Evolutionary conservation across 2,113 vertebrate genomes (phyloP).

Genomic region (Regulus satrapa): DNA sequence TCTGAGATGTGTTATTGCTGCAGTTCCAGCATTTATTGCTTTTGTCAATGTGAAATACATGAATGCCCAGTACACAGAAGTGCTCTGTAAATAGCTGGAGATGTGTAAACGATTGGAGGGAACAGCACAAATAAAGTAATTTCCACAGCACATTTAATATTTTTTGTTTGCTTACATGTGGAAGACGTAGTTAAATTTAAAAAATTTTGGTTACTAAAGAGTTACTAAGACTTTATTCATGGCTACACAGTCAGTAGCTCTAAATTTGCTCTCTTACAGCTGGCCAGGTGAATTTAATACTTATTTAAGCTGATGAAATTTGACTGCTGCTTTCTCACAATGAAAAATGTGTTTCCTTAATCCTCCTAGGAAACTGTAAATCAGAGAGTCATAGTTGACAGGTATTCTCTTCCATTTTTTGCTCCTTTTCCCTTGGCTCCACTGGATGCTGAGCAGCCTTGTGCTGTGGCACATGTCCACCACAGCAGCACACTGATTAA

Average conservation of each 20-base stretch:
- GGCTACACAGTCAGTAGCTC: not conserved
- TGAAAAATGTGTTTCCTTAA: not conserved
- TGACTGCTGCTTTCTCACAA: not conserved
- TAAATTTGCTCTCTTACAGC: not conserved
- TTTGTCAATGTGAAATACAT: rapidly evolving
- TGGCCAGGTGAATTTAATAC: not conserved
- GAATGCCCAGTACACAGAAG: not conserved
- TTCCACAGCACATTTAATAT: not conserved
- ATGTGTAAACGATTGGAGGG: not conserved
- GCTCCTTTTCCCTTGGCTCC: not conserved
- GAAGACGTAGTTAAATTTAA: not conserved
- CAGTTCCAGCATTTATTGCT: not conserved
- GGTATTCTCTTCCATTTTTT: not conserved
- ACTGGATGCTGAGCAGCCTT: not conserved
- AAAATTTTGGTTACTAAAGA: not conserved
- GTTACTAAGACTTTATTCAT: not conserved
- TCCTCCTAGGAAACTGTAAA: not conserved
- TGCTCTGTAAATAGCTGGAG: not conserved
- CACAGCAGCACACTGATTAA: rapidly evolving
- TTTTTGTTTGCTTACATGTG: not conserved
- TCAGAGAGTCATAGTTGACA: not conserved
- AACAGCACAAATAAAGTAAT: not conserved
- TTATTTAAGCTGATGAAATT: not conserved
- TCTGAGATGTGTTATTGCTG: not conserved
- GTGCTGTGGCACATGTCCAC: rapidly evolving